A percentile compares a stretch with the other conserved stretches of the same genome.
These are phyloP conservation scores for Ditula angustiorana DNA, from an alignment of 2,888 invertebrate genomes.

Conservation along the genomic window DNA sequence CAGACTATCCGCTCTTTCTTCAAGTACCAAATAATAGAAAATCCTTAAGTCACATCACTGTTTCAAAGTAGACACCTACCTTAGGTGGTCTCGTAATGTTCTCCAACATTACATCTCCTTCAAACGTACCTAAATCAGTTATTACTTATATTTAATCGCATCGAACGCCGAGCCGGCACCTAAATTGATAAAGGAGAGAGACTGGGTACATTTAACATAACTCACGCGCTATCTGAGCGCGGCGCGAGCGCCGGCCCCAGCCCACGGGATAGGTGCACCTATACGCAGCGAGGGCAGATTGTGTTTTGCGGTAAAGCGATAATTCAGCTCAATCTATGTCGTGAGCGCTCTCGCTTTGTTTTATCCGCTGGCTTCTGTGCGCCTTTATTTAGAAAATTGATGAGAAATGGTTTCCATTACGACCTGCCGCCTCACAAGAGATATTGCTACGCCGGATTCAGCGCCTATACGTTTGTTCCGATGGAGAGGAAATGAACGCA, in stretches of 20 bases:
- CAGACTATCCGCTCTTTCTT: too few relatives aligned
- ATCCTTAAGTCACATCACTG: too few relatives aligned
- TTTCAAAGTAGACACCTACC: background rate
- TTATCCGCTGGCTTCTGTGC: constrained; percentile 83
- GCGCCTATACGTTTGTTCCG: constrained; percentile 64
- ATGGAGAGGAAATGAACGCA: constrained; percentile 81
- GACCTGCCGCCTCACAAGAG: constrained; percentile 79
- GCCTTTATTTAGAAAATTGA: constrained; percentile 86
- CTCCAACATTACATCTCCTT: background rate
- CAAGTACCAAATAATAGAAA: too few relatives aligned
- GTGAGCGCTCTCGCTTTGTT: constrained; percentile 83
- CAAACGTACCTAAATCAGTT: constrained; percentile 44
- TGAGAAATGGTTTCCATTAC: constrained; percentile 86
- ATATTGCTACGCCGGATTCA: constrained; percentile 71
- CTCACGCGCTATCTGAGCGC: constrained; percentile 74
- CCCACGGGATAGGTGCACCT: constrained; percentile 35
- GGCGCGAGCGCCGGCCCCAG: constrained; percentile 32
- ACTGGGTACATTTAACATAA: constrained; percentile 76
- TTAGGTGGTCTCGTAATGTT: background rate
- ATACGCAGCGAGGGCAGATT: constrained; percentile 65
- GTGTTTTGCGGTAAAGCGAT: constrained; percentile 85
- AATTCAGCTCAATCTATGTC: constrained; percentile 85
- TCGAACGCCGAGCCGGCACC: constrained; percentile 72
- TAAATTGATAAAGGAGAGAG: constrained; percentile 76
- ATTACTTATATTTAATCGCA: constrained; percentile 67